Base-by-base conservation (phyloP, 53 echinoderm and acorn worm genomes). In the Mesocentrotus franciscanus region DNA sequence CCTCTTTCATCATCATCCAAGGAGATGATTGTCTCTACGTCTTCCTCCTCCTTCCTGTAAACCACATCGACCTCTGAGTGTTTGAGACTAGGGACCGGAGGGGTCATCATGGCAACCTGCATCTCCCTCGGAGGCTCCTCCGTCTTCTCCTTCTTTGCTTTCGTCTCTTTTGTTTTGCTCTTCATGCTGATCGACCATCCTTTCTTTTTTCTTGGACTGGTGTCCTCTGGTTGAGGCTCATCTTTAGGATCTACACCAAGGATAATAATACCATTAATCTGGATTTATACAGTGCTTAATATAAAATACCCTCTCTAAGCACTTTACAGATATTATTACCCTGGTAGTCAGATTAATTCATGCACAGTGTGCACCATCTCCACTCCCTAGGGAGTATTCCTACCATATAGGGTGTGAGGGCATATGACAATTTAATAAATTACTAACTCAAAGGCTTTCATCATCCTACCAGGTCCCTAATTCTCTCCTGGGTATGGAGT, bases 111-210 rank as follows among this genome's bases (percentile, higher is more conserved):
- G 33, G 93, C 93, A 79, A 93, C 60, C 71, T 39, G 49, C 49
- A 92, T 70, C 56, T 93, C 81, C 56, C 81, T 57, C 26, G 26
- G 22, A 2, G 85, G 49, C 57, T 62, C 94, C 70, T 85, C 85
- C 56, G 9, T 62, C 64, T 64, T 94, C 94, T 94, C 94, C 84
- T 79, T 60, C 61, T 64, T 85, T 62, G 83, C 13, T 62, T 94
- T 94, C 85, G 49, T 94, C 94, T 94, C 94, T 22, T 94, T 94
- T 39, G 85, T 18, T 55, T 85, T 94, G 68, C 42, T 94, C 94
- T 94, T 94, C 68, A 94, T 20, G 13, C 94, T 94, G 68, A 94
- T 24, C n/a, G 85, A 85, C 94, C 94, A 94, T 26, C 94, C 94
- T 94, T 94, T 94, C 94, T 68, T 85, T n/a, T 94, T 94, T 68